A percentile compares a stretch with the other conserved stretches of the same genome.
Conservation (phyloP, 2,797 vertebrate species). For the Peromyscus attwateri region DNA sequence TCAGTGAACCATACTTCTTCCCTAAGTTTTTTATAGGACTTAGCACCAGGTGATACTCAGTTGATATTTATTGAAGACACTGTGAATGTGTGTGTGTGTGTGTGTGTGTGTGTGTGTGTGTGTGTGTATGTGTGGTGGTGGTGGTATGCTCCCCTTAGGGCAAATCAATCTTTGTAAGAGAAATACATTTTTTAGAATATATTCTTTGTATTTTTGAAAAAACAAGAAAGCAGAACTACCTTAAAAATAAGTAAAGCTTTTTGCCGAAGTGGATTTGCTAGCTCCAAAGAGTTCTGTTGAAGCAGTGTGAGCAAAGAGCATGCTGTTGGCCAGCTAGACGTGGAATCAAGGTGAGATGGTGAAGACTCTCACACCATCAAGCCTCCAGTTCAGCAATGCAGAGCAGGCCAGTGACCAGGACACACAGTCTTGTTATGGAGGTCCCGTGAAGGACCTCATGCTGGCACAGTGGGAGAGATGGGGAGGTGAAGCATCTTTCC, state of each 20-base stretch:
- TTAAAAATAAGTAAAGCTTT: background rate
- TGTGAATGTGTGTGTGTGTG: background rate
- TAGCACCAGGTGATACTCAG: background rate
- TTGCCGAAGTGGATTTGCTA: background rate
- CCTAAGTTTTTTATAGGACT: background rate
- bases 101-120: background rate
- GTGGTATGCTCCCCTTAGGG: background rate
- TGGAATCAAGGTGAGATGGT: background rate
- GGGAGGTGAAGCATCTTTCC: background rate
- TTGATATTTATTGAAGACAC: background rate
- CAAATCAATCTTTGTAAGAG: background rate
- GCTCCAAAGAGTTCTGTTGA: background rate
- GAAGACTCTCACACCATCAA: background rate
- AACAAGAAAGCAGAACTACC: background rate
- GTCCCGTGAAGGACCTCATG: background rate
- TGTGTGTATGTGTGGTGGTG: background rate
- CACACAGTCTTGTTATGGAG: background rate
- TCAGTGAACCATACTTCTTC: background rate
- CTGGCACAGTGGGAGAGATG: background rate
- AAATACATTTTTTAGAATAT: background rate
- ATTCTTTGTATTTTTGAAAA: conserved; percentile 14
- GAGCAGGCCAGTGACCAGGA: background rate
- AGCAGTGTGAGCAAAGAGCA: no score
- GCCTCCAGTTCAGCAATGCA: background rate
- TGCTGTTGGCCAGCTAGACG: background rate